Evolutionary conservation across 1,140 invertebrate species (phyloP).

Genomic region (Lepidostoma basale): DNA sequence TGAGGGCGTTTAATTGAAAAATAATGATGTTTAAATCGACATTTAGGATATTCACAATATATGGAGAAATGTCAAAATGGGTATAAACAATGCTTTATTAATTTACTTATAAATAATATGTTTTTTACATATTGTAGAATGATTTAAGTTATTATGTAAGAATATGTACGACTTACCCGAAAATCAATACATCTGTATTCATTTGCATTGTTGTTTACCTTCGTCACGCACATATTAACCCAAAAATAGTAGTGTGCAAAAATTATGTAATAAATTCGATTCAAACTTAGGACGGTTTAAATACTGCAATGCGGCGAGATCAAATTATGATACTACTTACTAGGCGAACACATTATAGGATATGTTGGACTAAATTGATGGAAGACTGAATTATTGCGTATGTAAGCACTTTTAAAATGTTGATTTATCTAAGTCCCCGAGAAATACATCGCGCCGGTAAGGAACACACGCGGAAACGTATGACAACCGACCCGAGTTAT

Average conservation of each 20-base stretch:
- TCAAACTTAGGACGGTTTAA: not conserved
- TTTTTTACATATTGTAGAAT: no score
- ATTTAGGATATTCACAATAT: no score
- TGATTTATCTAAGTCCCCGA: not conserved
- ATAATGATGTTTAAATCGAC: no score
- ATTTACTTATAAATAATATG: no score
- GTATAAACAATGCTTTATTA: no score
- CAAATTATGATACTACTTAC: not conserved
- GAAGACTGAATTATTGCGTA: not conserved
- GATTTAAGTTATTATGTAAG: no score
- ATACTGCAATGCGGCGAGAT: conserved; percentile 1
- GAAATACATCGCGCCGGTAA: not conserved
- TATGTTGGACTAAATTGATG: not conserved
- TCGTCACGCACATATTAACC: not conserved
- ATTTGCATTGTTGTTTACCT: not conserved
- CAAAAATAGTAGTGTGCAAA: not conserved
- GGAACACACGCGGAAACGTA: not conserved
- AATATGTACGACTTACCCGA: not conserved
- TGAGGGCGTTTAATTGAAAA: no score
- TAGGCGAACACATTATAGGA: not conserved
- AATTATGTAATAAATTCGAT: conserved; percentile 13
- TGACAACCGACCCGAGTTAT: not conserved
- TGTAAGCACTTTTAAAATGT: no score
- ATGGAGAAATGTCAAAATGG: no score
- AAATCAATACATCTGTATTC: not conserved